Percentiles rank a stretch among this genome's conserved stretches.
These are phyloP conservation scores for Palythoa grandis DNA, from an alignment of 92 coral and sea anemone species.

Conservation along the genomic window DNA sequence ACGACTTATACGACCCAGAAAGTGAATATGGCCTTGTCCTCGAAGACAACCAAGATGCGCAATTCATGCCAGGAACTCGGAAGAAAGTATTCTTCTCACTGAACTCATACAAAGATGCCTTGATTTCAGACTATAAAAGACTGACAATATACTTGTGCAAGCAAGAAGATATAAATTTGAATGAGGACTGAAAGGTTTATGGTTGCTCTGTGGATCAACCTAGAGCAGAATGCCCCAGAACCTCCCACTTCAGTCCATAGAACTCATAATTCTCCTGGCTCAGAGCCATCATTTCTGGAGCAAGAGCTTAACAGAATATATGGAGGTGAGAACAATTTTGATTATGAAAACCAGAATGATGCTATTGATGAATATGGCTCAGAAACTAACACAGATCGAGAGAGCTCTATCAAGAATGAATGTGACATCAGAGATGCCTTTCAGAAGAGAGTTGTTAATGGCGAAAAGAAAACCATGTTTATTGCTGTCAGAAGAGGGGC, in stretches of 20 bases:
- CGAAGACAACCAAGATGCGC: background rate
- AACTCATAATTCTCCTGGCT: conserved; percentile 36
- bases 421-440: conserved; percentile 31
- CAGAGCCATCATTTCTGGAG: conserved; percentile 40
- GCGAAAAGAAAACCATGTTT: conserved; percentile 25
- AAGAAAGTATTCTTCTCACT: conserved; percentile 33
- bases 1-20: conserved; percentile 1
- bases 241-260: conserved; percentile 18
- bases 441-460: conserved; percentile 39
- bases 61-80: conserved; percentile 11
- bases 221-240: conserved; percentile 33
- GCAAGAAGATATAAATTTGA: background rate
- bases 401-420: conserved; percentile 33
- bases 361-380: conserved; percentile 14
- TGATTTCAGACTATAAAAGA: conserved; percentile 36
- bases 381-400: background rate
- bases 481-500: conserved; percentile 6
- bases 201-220: conserved; percentile 1
- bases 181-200: conserved; percentile 19
- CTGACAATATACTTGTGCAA: conserved; percentile 9
- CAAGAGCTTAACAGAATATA: conserved; percentile 39
- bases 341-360: conserved; percentile 37
- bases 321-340: conserved; percentile 36
- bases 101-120: conserved; percentile 28
- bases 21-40: background rate